Base-by-base conservation (phyloP, 1,140 invertebrate species). In the Solenopsis invicta region DNA sequence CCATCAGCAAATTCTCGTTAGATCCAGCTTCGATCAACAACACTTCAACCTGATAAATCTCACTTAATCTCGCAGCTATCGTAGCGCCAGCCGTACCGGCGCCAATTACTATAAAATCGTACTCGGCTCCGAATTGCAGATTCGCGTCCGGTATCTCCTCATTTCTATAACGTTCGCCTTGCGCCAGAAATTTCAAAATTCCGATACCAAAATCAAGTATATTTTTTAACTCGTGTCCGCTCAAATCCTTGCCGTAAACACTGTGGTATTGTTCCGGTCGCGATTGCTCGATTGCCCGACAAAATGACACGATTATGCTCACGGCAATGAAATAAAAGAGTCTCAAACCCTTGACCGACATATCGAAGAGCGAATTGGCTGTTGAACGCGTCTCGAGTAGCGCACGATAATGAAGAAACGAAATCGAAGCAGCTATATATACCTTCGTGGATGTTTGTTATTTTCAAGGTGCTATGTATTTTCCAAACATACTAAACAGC, bases 81-180 rank as follows among this genome's bases (percentile, higher is more conserved):
- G 29, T 29, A 29, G 29, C 29, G 29, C 29, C 29, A 29, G 29
- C 29, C 29, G 29, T 29, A 29, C 29, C 29, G 29, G 29, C 29
- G 2, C 2, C 29, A 29, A 29, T 29, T 29, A 29, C 1, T 29
- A 29, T 29, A 2, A 29, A 29, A 29, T 29, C 29, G 29, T 29
- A 29, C 29, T 1, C 29, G 29, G 29, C 29, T 29, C 29, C 77
- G 0, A 93, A 72, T 16, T 94, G 67, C 0, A 93, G 80, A 0
- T 87, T 91, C 8, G 92, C 93, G 45, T 97, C 96, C 13, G 69
- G 71, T 6, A 50, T 12, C n/a, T 24, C 16, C 1, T 75, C 0
- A 0, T 62, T 50, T 3, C 34, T 2, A 4, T 4, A 18, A 41
- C 6, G 3, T 77, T 77, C n/a, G 5, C 72, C 72, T 0, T 77